Conservation (phyloP, 1,140 invertebrate species). For the Melanaphis sacchari region DNA sequence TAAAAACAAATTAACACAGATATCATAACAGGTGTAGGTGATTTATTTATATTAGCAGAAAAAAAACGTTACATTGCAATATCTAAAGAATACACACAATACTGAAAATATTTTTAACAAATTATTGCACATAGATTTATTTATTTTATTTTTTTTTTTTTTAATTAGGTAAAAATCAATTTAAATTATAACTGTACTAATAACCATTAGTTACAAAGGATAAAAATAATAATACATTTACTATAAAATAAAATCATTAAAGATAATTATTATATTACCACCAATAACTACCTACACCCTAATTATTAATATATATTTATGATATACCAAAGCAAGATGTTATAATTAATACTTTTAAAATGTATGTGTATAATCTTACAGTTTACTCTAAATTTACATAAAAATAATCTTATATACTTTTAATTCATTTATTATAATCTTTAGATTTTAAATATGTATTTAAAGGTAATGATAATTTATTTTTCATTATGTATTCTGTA, state of each 20-base stretch:
- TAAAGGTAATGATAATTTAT: conserved; percentile 53
- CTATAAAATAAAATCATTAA: conserved; percentile 39
- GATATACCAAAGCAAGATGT: conserved; percentile 57
- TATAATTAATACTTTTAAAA: conserved; percentile 55
- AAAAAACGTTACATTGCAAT: conserved; percentile 56
- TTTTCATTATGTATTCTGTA: conserved; percentile 30
- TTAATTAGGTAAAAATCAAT: conserved; percentile 31
- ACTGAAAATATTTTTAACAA: conserved; percentile 12
- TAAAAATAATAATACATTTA: conserved; percentile 48
- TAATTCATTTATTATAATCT: conserved; percentile 56
- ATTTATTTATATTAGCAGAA: conserved; percentile 58
- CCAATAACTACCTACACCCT: conserved; percentile 54
- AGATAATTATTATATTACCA: conserved; percentile 36
- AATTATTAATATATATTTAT: conserved; percentile 48
- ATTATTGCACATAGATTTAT: conserved; percentile 53
- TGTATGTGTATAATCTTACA: conserved; percentile 46
- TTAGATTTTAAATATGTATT: conserved; percentile 43
- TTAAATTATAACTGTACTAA: conserved; percentile 20
- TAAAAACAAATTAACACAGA: background rate
- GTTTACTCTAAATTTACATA: conserved; percentile 55
- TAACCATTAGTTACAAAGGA: conserved; percentile 30
- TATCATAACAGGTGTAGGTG: conserved; percentile 59
- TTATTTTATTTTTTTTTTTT: background rate
- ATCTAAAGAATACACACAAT: conserved; percentile 50
- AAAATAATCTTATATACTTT: conserved; percentile 57